phyloP scores from a whole-genome alignment of 1,140 invertebrate species.

The Aradophagus sp. region DNA sequence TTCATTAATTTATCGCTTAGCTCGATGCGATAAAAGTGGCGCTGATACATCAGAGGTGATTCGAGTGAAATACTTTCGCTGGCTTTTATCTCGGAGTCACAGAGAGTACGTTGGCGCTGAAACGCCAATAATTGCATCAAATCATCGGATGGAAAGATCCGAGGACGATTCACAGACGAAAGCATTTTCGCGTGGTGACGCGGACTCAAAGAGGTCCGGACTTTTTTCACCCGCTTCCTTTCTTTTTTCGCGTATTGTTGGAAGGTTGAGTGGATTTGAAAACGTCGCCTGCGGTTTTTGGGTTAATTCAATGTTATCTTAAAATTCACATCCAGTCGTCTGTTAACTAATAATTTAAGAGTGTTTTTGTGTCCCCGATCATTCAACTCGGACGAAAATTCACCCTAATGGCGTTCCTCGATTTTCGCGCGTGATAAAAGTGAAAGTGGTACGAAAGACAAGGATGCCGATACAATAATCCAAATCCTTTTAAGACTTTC shows the following conservation, averaged over 20 bases:
- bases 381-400: too few species aligned
- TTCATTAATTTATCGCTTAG: slow-evolving; percentile 43
- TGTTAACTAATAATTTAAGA: too few species aligned
- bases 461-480: slow-evolving; percentile 30
- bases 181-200: slow-evolving; percentile 29
- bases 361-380: too few species aligned
- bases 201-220: slow-evolving; percentile 23
- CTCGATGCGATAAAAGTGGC: slow-evolving; percentile 18
- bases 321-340: slow-evolving; percentile 2
- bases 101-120: slow-evolving; percentile 11
- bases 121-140: slow-evolving; percentile 49
- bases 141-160: slow-evolving; percentile 34
- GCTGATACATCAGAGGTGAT: slow-evolving; percentile 5
- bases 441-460: slow-evolving; percentile 21
- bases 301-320: slow-evolving; percentile 8
- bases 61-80: slow-evolving; percentile 31
- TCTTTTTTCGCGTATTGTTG: slow-evolving; percentile 43
- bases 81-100: slow-evolving; percentile 23
- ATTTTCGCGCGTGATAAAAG: slow-evolving; percentile 21
- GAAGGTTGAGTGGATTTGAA: slow-evolving; percentile 27
- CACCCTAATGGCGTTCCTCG: too few species aligned
- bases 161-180: slow-evolving; percentile 23
- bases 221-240: too few species aligned
- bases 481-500: slow-evolving; percentile 22
- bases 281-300: slow-evolving; percentile 15